Percentiles rank a stretch among this genome's conserved stretches.
These are phyloP conservation scores for Murina feae DNA, from an alignment of 2,113 vertebrate genomes.

Conservation along the genomic window DNA sequence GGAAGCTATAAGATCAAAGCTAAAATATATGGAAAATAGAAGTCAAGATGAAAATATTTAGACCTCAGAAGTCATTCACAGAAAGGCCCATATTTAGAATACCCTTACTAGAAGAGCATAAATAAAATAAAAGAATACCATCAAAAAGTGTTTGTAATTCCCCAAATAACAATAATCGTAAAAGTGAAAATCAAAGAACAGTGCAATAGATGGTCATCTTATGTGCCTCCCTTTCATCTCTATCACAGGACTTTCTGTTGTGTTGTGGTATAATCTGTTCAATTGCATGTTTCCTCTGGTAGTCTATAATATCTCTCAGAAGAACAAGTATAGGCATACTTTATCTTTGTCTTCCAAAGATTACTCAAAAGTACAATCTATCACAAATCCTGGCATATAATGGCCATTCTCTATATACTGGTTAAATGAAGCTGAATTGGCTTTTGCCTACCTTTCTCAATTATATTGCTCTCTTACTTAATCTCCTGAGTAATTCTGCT, in stretches of 20 bases:
- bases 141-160: not conserved
- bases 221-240: not conserved
- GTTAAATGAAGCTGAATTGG: not conserved
- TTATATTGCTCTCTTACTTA: not conserved
- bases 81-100: not conserved
- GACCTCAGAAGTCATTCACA: not conserved
- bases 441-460: not conserved
- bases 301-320: not conserved
- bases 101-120: not conserved
- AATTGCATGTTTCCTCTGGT: not conserved
- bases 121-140: not conserved
- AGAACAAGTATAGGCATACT: not conserved
- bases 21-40: not conserved
- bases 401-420: not conserved
- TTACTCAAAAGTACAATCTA: not conserved
- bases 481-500: not conserved
- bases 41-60: not conserved
- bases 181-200: not conserved
- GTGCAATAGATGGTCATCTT: not conserved
- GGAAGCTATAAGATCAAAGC: not conserved
- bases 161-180: not conserved
- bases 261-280: not conserved
- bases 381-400: not conserved
- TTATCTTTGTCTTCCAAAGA: not conserved
- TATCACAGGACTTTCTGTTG: not conserved